Conservation (phyloP, 2,113 vertebrate genomes). For the Corythornis madagascariensis region DNA sequence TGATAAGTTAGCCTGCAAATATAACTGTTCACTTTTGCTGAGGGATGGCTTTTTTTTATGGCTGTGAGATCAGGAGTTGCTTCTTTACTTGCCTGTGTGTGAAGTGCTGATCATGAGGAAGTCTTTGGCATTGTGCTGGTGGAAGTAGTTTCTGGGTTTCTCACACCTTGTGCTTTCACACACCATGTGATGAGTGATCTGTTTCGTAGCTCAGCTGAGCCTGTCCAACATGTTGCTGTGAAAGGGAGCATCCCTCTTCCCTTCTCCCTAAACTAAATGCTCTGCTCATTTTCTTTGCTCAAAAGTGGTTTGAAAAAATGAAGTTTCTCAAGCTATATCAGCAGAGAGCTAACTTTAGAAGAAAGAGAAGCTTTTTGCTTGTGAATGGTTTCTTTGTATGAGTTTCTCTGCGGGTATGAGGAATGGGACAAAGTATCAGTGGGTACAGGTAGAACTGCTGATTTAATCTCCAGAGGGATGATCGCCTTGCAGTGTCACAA, state of each 20-base stretch:
- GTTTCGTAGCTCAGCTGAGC: neutral
- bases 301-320: neutral
- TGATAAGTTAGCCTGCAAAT: neutral
- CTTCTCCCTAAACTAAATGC: neutral
- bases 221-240: fast-evolving
- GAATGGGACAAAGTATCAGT: neutral
- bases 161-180: neutral
- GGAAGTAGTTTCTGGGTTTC: neutral
- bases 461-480: neutral
- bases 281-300: neutral
- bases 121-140: neutral
- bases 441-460: neutral
- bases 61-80: neutral
- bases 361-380: neutral
- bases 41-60: neutral
- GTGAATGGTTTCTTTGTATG: neutral
- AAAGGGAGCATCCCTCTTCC: neutral
- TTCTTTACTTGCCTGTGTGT: neutral
- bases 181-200: neutral
- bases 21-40: neutral
- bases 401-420: neutral
- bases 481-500: neutral
- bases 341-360: neutral
- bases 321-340: neutral
- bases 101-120: neutral